Base-by-base conservation (phyloP, 30 jellyfish, hydroid and myxozoan species). In the Cassiopea xamachana region DNA sequence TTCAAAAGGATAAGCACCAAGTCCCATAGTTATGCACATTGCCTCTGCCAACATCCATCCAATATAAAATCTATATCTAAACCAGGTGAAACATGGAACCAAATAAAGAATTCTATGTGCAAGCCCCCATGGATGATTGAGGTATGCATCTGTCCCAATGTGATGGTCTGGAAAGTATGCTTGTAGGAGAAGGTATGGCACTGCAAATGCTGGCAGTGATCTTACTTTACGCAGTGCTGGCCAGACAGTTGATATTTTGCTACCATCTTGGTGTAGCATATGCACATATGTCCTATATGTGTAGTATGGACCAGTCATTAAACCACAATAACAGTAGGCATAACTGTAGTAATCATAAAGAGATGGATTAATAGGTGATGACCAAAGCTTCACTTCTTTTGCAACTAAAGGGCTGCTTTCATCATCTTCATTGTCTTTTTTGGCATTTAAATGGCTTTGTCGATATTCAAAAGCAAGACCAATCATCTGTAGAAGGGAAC, bases 41-140 rank as follows among this genome's bases (percentile, higher is more conserved):
- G 98, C 77, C 69, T 94, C 97, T 16, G 98, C 98, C 81, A 94
- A 83, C 90, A 90, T 62, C 98, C 98, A 94, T n/a, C 98, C 98
- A 67, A 94, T 91, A 75, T 94, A 91, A 49, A 94, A 94, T 60
- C 98, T 60, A 80, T 83, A 82, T 48, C 98, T 86, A 72, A 94
- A 94, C 97, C 98, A 90, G 3, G 97, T 86, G 71, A 94, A 94
- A 9, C 98, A 86, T 78, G 98, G 98, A 6, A 82, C 73, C 74
- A 94, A 78, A 79, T 84, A 78, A 43, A 75, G 83, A 60, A 94
- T 61, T 48, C 89, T 75, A 73, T 94, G 90, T 14, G 81, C 49
- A 17, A 94, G 88, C 5, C 98, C 98, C 96, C 94, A 84, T 1
- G 86, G 80, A 72, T 91, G 98, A 3, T 94, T 71, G 0, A 94